Conservation (phyloP, 2,797 vertebrate species). For the Chelidonichthys spinosus region DNA sequence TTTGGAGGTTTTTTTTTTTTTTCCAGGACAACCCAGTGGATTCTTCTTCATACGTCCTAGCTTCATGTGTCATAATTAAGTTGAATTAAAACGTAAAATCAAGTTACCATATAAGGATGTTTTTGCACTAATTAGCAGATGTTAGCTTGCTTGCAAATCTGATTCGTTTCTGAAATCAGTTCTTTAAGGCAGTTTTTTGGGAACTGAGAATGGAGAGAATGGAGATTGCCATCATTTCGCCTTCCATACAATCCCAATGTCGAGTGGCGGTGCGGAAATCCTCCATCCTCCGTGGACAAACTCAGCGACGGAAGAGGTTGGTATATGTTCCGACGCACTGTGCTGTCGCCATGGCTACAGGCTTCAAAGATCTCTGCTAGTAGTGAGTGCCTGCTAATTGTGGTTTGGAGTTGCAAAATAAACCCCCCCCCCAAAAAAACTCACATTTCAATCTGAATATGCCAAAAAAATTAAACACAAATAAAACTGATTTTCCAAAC, state of each 20-base stretch:
- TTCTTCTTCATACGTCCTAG: background rate
- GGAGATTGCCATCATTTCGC: too few relatives aligned
- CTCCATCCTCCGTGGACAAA: too few relatives aligned
- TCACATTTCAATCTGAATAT: background rate
- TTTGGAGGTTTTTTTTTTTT: background rate
- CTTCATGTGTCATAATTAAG: background rate
- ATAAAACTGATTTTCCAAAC: background rate
- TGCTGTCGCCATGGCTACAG: too few relatives aligned
- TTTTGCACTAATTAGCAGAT: background rate
- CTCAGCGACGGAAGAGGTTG: too few relatives aligned
- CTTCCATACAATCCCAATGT: too few relatives aligned
- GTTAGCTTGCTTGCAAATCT: background rate
- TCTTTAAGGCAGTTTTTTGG: background rate
- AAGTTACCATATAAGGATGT: background rate
- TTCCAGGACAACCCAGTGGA: background rate
- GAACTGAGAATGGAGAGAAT: too few relatives aligned
- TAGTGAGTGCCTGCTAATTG: background rate
- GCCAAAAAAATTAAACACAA: background rate
- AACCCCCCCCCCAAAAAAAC: too few relatives aligned
- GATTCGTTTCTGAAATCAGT: background rate
- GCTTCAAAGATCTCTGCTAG: background rate
- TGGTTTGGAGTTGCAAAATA: background rate
- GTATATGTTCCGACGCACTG: too few relatives aligned
- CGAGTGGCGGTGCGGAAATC: too few relatives aligned
- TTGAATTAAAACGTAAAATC: background rate